Evolutionary conservation across 53 echinoderm and acorn worm genomes (phyloP), one percentile per base, ranked within the genome.

Genomic region (Paelopatides confundens): DNA sequence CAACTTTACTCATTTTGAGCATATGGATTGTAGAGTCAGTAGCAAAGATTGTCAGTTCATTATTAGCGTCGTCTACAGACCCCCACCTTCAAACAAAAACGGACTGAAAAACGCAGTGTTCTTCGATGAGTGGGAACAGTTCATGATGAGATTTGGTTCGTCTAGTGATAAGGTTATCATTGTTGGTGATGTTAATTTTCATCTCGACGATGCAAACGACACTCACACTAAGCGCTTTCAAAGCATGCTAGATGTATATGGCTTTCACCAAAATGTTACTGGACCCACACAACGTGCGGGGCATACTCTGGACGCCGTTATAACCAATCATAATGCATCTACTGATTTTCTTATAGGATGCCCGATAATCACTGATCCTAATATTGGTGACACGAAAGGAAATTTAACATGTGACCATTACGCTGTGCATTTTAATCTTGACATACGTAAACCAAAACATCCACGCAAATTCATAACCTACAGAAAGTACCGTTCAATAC

Each of bases 1-100:
- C 34, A 24, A 9, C 35, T 76, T 87, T 58, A 58, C 76, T 76
- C 87, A 77, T 62, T 87, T 87, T 87, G 87, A 87, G 62, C 70
- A 74, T 52, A 77, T 77, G 37, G 66, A 88, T 51, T 88, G 81
- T 40, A 35, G 58, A 26, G 47, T 86, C 21, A 53, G 52, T 70
- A 70, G 10, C 36, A 32, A 71, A 15, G 49, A 50, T 70, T 69
- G 37, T 17, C 50, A 70, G 30, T 70, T 86, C 31, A 33, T 34
- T 0, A 27, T 70, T 17, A 46, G 49, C 35, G 71, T 71, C 71
- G 51, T 86, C 33, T 86, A 86, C 43, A 39, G 58, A 77, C 86
- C 70, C 2, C 86, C 86, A 27, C 86, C 71, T 30, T 70, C 86
- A 21, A 34, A 46, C 29, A 82, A 82, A 31, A 79, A 30, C 0